Conservation (phyloP, 2,888 invertebrate species). For the Amphipyra berbera region DNA sequence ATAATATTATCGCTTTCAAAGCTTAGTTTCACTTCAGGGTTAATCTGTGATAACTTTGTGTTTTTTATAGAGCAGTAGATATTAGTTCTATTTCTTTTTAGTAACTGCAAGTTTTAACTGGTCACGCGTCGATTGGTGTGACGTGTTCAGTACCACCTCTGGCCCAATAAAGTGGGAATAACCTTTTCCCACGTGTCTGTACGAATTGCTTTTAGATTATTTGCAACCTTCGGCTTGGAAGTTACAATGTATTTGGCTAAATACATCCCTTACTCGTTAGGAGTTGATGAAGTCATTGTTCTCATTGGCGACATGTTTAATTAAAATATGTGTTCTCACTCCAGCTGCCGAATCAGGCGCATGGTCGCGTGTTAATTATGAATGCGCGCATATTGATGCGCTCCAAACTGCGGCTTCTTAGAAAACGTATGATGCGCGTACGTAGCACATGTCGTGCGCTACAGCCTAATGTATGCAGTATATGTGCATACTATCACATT, state of each 20-base stretch:
- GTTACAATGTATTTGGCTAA: background rate
- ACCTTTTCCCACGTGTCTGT: too few relatives aligned
- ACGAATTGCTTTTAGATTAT: too few relatives aligned
- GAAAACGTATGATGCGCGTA: slow-evolving; percentile 8
- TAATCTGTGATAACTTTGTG: too few relatives aligned
- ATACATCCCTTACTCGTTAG: background rate
- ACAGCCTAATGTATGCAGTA: slow-evolving; percentile 1
- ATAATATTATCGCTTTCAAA: too few relatives aligned
- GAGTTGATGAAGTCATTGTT: background rate
- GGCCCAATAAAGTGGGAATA: too few relatives aligned
- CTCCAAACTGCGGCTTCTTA: slow-evolving; percentile 29
- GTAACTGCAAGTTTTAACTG: too few relatives aligned
- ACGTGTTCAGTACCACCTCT: too few relatives aligned
- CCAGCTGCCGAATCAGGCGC: slow-evolving; percentile 7
- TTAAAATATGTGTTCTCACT: slow-evolving; percentile 1
- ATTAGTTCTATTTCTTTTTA: too few relatives aligned
- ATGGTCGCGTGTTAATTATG: slow-evolving; percentile 18
- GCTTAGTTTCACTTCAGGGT: too few relatives aligned
- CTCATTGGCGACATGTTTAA: background rate
- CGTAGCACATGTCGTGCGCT: background rate
- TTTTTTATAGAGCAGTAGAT: too few relatives aligned
- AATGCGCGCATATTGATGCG: slow-evolving; percentile 24
- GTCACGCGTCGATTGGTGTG: too few relatives aligned
- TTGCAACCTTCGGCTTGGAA: too few relatives aligned
- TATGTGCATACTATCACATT: background rate